A percentile compares a stretch with the other conserved stretches of the same genome.
phyloP scores from a whole-genome alignment of 1,140 invertebrate genomes.

The Mesaphorura yosii region DNA sequence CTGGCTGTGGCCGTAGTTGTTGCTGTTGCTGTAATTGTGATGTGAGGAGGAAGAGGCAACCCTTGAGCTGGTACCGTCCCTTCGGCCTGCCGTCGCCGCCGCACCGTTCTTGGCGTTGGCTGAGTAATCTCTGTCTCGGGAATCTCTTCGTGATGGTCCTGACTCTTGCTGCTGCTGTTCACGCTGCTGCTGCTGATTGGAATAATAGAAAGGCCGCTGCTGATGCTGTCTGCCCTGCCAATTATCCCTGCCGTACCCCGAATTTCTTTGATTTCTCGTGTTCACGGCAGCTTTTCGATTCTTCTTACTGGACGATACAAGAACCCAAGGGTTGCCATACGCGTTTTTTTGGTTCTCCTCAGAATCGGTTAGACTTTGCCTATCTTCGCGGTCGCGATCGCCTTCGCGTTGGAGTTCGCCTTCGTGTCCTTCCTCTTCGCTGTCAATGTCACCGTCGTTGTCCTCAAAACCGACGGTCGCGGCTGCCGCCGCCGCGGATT shows the following conservation, averaged over 20 bases:
- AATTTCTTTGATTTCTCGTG: constrained; percentile 5
- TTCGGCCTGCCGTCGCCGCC: too few species aligned
- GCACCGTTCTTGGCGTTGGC: too few species aligned
- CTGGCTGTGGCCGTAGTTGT: neutral
- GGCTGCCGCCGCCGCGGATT: neutral
- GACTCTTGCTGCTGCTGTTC: too few species aligned
- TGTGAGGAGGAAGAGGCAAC: constrained; percentile 13
- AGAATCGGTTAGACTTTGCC: neutral
- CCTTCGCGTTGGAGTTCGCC: constrained; percentile 15
- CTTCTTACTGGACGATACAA: constrained; percentile 27
- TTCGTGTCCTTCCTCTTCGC: constrained; percentile 9
- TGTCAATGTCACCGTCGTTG: constrained; percentile 15
- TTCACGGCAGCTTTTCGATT: constrained; percentile 5
- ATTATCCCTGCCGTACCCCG: neutral
- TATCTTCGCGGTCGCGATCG: constrained; percentile 20
- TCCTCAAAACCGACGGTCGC: constrained; percentile 5
- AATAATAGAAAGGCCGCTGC: too few species aligned
- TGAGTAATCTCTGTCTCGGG: too few species aligned
- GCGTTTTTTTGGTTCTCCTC: constrained; percentile 29
- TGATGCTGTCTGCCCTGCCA: too few species aligned
- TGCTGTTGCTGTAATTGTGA: constrained; percentile 4
- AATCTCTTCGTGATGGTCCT: too few species aligned
- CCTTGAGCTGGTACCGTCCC: constrained; percentile 26
- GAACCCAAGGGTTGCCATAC: constrained; percentile 30
- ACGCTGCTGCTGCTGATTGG: too few species aligned